Evolutionary conservation across 1,140 invertebrate genomes (phyloP).

Genomic region (Orius insidiosus): DNA sequence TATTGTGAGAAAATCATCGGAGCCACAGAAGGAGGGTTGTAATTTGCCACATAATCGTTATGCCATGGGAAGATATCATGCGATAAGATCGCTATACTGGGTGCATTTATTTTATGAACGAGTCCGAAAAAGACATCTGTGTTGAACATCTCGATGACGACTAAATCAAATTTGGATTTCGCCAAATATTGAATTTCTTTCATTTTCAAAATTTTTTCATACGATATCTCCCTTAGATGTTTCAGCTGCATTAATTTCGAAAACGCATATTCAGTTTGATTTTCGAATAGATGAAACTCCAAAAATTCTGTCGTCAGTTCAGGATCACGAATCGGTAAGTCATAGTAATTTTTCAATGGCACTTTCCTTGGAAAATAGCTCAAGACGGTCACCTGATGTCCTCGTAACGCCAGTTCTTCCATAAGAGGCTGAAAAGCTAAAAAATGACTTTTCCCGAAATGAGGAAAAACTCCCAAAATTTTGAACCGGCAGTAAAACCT

Average conservation of each 20-base stretch:
- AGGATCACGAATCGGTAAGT: constrained; percentile 23
- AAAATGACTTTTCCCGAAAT: constrained; percentile 24
- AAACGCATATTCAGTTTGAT: not conserved
- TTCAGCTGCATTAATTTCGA: not conserved
- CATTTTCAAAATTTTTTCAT: constrained; percentile 6
- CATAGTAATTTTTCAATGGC: constrained; percentile 30
- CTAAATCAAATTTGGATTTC: constrained; percentile 22
- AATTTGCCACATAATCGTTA: constrained; percentile 24
- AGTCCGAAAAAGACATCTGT: constrained; percentile 20
- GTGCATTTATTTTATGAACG: constrained; percentile 30
- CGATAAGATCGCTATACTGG: constrained; percentile 36
- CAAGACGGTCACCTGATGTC: constrained; percentile 24
- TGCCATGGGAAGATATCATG: constrained; percentile 39
- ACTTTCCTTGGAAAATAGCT: constrained; percentile 29
- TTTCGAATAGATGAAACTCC: constrained; percentile 5
- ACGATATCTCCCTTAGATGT: not conserved
- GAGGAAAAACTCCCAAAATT: constrained; percentile 24
- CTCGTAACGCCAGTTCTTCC: constrained; percentile 21
- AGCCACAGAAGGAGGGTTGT: constrained; percentile 9
- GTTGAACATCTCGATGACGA: constrained; percentile 22
- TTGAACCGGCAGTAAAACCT: not conserved
- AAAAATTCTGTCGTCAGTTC: constrained; percentile 2
- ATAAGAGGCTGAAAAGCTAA: constrained; percentile 23
- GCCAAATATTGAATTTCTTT: constrained; percentile 30
- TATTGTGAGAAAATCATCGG: constrained; percentile 11